Evolutionary conservation across 1,140 invertebrate species (phyloP), one percentile per base, ranked within the genome.

Genomic region (Archivesica marissinica): DNA sequence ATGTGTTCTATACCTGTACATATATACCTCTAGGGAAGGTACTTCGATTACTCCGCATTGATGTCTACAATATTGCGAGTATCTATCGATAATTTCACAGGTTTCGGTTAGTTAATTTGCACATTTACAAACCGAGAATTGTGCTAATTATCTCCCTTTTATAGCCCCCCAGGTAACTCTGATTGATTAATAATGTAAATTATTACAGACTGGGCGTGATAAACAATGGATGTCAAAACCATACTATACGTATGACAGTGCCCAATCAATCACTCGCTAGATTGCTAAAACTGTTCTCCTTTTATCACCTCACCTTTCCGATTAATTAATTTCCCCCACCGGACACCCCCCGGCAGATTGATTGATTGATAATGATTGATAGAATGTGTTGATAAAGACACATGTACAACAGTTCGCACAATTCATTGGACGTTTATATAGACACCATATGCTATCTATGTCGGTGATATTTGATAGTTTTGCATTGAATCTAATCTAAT

Each of bases 351-450:
- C 35, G 80, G 41, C 50, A 44, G 41, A 81, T 82, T 82, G 80
- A 82, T 82, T 82, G 80, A 82, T 82, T 82, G 68, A 82, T 82
- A 82, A 74, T 82, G 80, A 82, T 72, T 72, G 80, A 82, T 82
- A 33, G 50, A 59, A 33, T 17, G 17, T 23, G 38, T 35, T 70
- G 80, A 82, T 82, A 82, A 82, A 70, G 50, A 28, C 47, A 25
- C 66, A 74, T 74, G 68, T 74, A 61, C 15, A 70, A 44, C 11
- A 52, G 0, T 76, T 75, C 47, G 41, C 47, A 75, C 47, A 75
- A 75, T 54, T 30, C 50, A n/a, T 50, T 20, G 47, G 70, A 52
- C 41, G 17, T 35, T 52, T 75, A 75, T 52, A 52, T n/a, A 25
- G 20, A 54, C 30, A 35, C 30, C 41, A 75, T 52, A 41, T 68